Base-by-base conservation (phyloP, 2,113 vertebrate genomes). In the Helogale parvula region DNA sequence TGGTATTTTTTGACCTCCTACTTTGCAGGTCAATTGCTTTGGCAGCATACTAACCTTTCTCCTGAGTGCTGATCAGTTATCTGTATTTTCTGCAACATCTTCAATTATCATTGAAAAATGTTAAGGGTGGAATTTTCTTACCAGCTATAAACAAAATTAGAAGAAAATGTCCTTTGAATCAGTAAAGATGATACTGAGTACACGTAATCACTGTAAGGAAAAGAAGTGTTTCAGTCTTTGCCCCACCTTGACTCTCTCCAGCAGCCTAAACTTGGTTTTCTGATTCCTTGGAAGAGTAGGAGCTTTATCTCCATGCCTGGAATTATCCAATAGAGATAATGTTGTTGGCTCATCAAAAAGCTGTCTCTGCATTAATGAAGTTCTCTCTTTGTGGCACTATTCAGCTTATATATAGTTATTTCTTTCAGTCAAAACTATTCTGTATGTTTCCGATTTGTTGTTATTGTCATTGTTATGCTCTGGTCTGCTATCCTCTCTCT, bases 21-120 rank as follows among this genome's bases (percentile, higher is more conserved):
- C 41, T 96, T 92, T 66, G 50, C 17, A 95, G 83, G 93, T 88
- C 93, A 94, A 27, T 94, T 94, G 93, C 71, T 96, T 90, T 97
- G 80, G 50, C 83, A 96, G 50, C 60, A 52, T 5, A 63, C 25
- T 97, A 41, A 83, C 33, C 35, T 93, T 96, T 83, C 41, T 85
- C 66, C 87, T 60, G 25, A 93, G 72, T 74, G 80, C n/a, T 83
- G 86, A 96, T 93, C 57, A 90, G 77, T 90, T 96, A 96, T 76
- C 72, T 88, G 6, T 85, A 35, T 93, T 93, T 96, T 87, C n/a
- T 77, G 14, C 27, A 95, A 17, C 35, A 80, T 95, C 86, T 52
- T 96, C 35, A 80, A 77, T 97, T 92, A 85, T 60, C 72, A 76
- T 0, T 79, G 86, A 69, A 94, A 89, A 19, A 88, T 82, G 17